These are phyloP conservation scores for Globicephala melas DNA, from an alignment of 2,113 vertebrate species.

Conservation along the genomic window DNA sequence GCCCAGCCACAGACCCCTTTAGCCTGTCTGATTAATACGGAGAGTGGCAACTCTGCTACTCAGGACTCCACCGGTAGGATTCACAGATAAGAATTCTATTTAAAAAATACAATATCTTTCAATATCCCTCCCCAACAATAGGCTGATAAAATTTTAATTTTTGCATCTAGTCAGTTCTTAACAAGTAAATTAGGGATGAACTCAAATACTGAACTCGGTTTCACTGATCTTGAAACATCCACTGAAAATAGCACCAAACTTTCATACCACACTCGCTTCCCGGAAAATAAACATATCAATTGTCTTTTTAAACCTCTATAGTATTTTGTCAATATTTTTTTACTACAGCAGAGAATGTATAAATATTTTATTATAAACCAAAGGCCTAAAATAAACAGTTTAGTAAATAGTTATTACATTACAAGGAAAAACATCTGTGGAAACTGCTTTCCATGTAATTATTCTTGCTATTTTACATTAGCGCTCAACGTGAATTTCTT, in stretches of 20 bases:
- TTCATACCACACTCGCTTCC: constrained; percentile 26
- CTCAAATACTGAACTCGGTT: neutral
- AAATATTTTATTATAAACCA: constrained; percentile 90
- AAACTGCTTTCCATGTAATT: constrained; percentile 87
- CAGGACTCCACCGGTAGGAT: neutral
- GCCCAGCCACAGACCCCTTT: neutral
- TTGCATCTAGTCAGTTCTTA: neutral
- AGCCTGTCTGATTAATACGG: neutral
- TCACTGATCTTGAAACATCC: neutral
- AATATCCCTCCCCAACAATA: neutral
- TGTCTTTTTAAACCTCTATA: constrained; percentile 84
- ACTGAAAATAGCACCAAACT: constrained; percentile 44
- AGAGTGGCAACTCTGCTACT: neutral
- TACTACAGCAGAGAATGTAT: constrained; percentile 83
- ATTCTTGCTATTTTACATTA: constrained; percentile 88
- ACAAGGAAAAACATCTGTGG: constrained; percentile 89
- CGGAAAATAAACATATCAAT: constrained; percentile 78
- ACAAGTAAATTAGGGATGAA: neutral
- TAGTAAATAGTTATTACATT: constrained; percentile 91
- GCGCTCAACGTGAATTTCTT: constrained; percentile 83
- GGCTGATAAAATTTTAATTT: neutral
- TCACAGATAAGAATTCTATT: neutral
- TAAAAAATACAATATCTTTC: neutral
- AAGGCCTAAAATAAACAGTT: constrained; percentile 90
- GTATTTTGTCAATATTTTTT: constrained; percentile 89